Base-by-base conservation (phyloP, 2,113 vertebrate species). In the Pungitius pungitius region DNA sequence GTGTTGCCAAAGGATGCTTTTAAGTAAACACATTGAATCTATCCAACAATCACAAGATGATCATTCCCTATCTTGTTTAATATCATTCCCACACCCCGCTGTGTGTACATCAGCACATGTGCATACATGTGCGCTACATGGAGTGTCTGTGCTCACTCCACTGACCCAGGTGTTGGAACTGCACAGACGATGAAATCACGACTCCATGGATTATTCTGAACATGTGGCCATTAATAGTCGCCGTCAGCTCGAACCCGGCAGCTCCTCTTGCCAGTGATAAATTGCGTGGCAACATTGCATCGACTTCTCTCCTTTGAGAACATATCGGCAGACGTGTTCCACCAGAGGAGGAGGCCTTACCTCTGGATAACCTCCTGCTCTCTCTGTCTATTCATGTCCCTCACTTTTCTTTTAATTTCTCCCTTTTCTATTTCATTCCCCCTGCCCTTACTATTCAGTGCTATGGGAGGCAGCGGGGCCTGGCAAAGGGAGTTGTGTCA, bases 291-390 rank as follows among this genome's bases (percentile, higher is more conserved):
- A n/a, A 3, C 20, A 43, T 77, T 15, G 68, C 73, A 71, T 24
- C 20, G 73, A 72, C 61, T 73, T 72, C 26, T 39, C 69, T 63
- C 51, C 47, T 20, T 12, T 18, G 0, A 27, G 52, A 73, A 59
- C 58, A 70, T 18, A 71, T 82, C 43, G 59, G 61, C 45, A 52
- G 65, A 57, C 69, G 67, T 65, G 75, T 73, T 82, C 11, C 33
- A 57, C 58, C 47, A 68, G 62, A 81, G 69, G 68, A 73, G 59
- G 61, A 73, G 39, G 54, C 35, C 52, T 88, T 76, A 84, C 84
- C 87, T 85, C 81, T 83, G 78, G 62, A 81, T 88, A 84, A 90
- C 88, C 77, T 85, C 76, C 52, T 78, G 39, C 63, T 73, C 56
- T 67, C 37, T 64, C 42, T 4, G 54, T 81, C 80, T 75, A 37